Evolutionary conservation across 2,113 vertebrate genomes (phyloP).

Genomic region (Circaetus cinerascens): DNA sequence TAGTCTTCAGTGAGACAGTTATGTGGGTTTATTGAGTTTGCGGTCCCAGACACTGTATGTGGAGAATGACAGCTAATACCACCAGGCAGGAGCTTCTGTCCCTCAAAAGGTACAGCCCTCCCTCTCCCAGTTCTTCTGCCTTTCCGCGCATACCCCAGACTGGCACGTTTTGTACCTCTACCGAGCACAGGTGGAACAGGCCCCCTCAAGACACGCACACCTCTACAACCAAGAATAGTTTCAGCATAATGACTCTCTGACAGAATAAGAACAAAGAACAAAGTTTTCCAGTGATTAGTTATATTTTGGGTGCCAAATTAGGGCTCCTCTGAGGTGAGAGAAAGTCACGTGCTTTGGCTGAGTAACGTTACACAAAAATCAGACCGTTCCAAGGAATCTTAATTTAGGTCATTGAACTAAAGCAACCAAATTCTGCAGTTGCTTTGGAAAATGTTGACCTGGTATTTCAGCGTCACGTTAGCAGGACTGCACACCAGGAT

Average conservation of each 20-base stretch:
- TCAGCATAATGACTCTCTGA: not conserved
- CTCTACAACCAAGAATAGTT: not conserved
- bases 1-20: not conserved
- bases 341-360: not conserved
- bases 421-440: not conserved
- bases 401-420: slow-evolving; percentile 19
- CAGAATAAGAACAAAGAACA: slow-evolving; percentile 9
- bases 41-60: not conserved
- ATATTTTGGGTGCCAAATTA: slow-evolving; percentile 27
- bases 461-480: not conserved
- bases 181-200: not conserved
- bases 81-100: not conserved
- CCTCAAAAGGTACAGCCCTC: not conserved
- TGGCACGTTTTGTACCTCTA: not conserved
- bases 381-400: not conserved
- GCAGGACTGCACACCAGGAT: not conserved
- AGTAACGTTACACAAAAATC: not conserved
- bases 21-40: not conserved
- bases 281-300: slow-evolving; percentile 31
- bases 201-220: not conserved
- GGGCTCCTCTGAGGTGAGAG: slow-evolving; percentile 4
- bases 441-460: not conserved
- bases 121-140: not conserved
- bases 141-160: not conserved
- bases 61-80: not conserved